These are phyloP conservation scores for Chrysochloris asiatica DNA, from an alignment of 2,113 vertebrate species.

Conservation along the genomic window DNA sequence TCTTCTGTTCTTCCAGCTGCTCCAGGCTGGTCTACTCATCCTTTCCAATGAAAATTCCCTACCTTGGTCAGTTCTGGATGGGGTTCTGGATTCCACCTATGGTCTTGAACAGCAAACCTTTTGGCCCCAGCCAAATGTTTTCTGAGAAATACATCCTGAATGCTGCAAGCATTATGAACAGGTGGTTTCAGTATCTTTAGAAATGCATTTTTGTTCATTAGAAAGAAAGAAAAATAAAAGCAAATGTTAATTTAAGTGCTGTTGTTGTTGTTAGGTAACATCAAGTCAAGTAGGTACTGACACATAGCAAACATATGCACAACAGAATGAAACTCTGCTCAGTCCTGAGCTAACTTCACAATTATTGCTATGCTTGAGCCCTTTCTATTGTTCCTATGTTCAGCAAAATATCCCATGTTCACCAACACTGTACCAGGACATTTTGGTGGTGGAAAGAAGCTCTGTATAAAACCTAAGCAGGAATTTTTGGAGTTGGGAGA, in stretches of 20 bases:
- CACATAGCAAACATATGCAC: too few relatives aligned
- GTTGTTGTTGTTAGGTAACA: too few relatives aligned
- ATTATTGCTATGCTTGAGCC: too few relatives aligned
- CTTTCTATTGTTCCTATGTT: too few relatives aligned
- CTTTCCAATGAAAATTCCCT: too few relatives aligned
- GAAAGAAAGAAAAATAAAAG: background rate
- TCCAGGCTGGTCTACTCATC: too few relatives aligned
- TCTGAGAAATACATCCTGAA: conserved; percentile 41
- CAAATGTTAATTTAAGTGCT: conserved; percentile 20
- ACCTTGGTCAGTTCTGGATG: too few relatives aligned
- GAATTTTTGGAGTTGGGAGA: background rate
- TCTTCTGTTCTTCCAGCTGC: too few relatives aligned
- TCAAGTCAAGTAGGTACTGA: too few relatives aligned
- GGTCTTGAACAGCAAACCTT: background rate
- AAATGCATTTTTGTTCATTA: background rate
- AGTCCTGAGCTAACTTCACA: too few relatives aligned
- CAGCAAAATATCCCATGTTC: conserved; percentile 39
- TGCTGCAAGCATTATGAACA: background rate
- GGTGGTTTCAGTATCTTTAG: conserved; percentile 1
- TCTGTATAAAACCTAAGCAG: background rate
- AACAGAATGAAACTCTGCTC: too few relatives aligned
- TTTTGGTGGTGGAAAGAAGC: background rate
- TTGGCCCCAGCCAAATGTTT: background rate
- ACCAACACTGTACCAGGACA: background rate
- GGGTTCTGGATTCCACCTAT: too few relatives aligned